Evolutionary conservation across 2,797 vertebrate genomes (phyloP), one percentile per base, ranked within the genome.

Genomic region (Alosa sapidissima): DNA sequence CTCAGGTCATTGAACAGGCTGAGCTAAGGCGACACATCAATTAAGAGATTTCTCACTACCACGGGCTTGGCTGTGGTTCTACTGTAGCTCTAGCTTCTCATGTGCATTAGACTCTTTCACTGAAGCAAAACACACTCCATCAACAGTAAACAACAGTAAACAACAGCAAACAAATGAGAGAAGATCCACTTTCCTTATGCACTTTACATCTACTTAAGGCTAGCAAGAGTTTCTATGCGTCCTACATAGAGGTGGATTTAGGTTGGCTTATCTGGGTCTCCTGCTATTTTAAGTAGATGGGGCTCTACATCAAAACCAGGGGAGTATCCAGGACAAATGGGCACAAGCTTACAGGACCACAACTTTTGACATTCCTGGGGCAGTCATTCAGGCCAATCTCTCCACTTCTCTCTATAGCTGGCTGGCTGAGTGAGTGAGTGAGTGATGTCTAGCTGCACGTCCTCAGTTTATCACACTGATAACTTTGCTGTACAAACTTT

Each of bases 191-290:
- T 33, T 65, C n/a, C 28, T 62, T 6, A 6, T 78, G 3, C 10
- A 78, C 72, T 78, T 47, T 47, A 78, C 7, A 1, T n/a, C 58
- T 62, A 62, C 58, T 62, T 62, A 62, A 24, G 72, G 41, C 41
- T 47, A 14, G 36, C 36, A 8, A 16, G 1, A 19, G 36, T 47
- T 19, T 47, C 72, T 24, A 81, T 49, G 88, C 36, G n/a, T 54
- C 88, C 88, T 87, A 89, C 55, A 81, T 52, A 84, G 87, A 86
- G 81, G 28, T n/a, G 85, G 89, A 92, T 89, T 89, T 84, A 90
- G 92, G 89, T 84, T 90, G 88, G 86, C 87, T 88, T 90, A 88
- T 92, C 89, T 92, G 87, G 89, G 89, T 88, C 88, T 84, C 47
- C 10, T 11, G 87, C 89, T 92, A 91, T 93, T 93, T 88, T 85